Conservation (phyloP, 2,888 invertebrate genomes). For the Lamellibrachia satsuma region DNA sequence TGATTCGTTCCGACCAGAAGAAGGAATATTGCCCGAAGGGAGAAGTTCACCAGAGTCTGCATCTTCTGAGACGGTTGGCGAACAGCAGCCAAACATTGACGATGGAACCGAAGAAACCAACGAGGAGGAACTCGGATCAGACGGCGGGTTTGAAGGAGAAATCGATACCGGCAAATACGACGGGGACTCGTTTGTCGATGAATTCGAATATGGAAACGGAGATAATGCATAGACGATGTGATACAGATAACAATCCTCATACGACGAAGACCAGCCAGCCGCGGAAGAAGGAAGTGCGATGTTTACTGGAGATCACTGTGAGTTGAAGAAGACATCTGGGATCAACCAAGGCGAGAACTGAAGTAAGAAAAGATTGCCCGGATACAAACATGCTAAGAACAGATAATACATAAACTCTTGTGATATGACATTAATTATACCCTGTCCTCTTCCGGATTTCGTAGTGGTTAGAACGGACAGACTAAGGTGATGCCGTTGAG, state of each 20-base stretch:
- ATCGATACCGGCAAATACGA: neutral
- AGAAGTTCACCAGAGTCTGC: too few relatives aligned
- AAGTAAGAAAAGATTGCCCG: neutral
- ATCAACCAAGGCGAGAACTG: neutral
- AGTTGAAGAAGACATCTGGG: neutral
- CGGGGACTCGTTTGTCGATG: neutral
- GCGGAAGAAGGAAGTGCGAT: neutral
- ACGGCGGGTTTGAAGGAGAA: neutral
- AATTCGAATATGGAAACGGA: neutral
- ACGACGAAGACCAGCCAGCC: slow-evolving; percentile 1
- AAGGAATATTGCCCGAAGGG: too few relatives aligned
- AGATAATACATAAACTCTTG: neutral
- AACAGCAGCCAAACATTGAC: neutral
- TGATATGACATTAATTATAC: neutral
- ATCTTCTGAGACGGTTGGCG: neutral
- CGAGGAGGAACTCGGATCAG: neutral
- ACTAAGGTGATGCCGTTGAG: neutral
- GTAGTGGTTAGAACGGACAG: neutral
- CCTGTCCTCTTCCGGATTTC: neutral
- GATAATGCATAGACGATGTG: neutral
- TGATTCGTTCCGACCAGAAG: too few relatives aligned
- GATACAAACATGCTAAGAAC: neutral
- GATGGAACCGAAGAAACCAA: neutral
- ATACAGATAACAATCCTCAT: neutral
- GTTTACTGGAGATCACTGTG: neutral